Evolutionary conservation across 92 coral and sea anemone genomes (phyloP).

Genomic region (Micromussa lordhowensis): DNA sequence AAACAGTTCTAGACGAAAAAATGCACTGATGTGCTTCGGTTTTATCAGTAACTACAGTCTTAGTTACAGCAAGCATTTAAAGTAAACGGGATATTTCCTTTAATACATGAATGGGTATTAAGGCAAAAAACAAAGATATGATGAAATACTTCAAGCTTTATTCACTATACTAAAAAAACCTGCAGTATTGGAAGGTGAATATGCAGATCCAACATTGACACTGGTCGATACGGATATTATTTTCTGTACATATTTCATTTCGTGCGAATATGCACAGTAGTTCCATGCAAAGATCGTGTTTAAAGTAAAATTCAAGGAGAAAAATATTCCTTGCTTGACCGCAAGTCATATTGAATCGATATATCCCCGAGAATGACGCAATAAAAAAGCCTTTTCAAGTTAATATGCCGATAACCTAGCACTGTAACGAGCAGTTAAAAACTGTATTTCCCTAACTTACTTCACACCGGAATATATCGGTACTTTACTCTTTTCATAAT

Average conservation of each 20-base stretch:
- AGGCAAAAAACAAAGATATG: no score
- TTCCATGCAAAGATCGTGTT: neutral
- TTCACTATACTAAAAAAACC: no score
- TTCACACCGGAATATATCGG: constrained; percentile 27
- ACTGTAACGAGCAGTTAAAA: neutral
- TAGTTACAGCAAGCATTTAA: no score
- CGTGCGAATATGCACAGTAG: neutral
- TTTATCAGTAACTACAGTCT: no score
- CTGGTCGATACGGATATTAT: neutral
- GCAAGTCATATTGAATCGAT: neutral
- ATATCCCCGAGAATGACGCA: neutral
- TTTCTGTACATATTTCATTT: neutral
- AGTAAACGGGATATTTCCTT: no score
- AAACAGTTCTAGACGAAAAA: no score
- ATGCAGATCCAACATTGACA: neutral
- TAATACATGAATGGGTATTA: no score
- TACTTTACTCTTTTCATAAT: neutral
- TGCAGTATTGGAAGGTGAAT: neutral
- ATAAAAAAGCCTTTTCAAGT: neutral
- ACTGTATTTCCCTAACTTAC: neutral
- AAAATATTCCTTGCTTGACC: neutral
- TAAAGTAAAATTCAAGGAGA: neutral
- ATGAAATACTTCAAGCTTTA: no score
- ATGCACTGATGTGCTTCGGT: no score
- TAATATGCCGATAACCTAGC: neutral